A percentile compares a stretch with the other conserved stretches of the same genome.
Evolutionary conservation across 2,888 invertebrate species (phyloP).

Genomic region (Atrina japonica): DNA sequence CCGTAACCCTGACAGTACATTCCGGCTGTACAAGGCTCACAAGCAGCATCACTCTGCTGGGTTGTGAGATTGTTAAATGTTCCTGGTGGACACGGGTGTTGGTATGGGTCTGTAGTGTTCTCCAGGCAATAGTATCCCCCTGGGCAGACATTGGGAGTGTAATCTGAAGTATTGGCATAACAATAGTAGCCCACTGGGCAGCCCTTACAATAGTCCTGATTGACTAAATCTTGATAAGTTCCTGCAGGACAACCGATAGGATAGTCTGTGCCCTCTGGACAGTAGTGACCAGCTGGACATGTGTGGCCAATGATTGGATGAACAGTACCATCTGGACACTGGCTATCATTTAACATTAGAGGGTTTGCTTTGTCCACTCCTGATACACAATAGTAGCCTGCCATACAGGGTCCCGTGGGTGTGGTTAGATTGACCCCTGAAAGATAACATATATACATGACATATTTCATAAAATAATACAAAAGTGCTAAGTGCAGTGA

Average conservation of each 20-base stretch:
- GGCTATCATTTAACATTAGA: constrained; percentile 70
- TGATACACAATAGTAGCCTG: constrained; percentile 72
- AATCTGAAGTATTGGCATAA: constrained; percentile 74
- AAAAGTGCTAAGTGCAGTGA: too few relatives aligned
- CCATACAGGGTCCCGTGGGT: constrained; percentile 70
- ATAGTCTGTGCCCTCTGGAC: constrained; percentile 70
- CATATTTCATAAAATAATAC: too few relatives aligned
- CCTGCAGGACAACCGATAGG: constrained; percentile 77
- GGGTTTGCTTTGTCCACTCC: constrained; percentile 74
- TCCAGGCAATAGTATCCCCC: constrained; percentile 69
- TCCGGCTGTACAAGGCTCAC: constrained; percentile 69
- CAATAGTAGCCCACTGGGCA: constrained; percentile 78
- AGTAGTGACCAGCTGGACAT: constrained; percentile 74
- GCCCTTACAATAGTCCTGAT: constrained; percentile 69
- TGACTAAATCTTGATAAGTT: constrained; percentile 74
- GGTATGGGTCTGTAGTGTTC: constrained; percentile 67
- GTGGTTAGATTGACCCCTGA: constrained; percentile 68
- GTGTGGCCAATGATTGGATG: constrained; percentile 77
- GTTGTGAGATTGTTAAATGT: constrained; percentile 69
- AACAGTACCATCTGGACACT: constrained; percentile 74
- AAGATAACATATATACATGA: too few relatives aligned
- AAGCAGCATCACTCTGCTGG: constrained; percentile 57
- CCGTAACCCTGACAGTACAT: constrained; percentile 74
- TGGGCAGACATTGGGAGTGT: constrained; percentile 70
- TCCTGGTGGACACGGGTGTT: constrained; percentile 71